phyloP scores from a whole-genome alignment of 2,888 invertebrate species.

The Trissolcus brochymenae region DNA sequence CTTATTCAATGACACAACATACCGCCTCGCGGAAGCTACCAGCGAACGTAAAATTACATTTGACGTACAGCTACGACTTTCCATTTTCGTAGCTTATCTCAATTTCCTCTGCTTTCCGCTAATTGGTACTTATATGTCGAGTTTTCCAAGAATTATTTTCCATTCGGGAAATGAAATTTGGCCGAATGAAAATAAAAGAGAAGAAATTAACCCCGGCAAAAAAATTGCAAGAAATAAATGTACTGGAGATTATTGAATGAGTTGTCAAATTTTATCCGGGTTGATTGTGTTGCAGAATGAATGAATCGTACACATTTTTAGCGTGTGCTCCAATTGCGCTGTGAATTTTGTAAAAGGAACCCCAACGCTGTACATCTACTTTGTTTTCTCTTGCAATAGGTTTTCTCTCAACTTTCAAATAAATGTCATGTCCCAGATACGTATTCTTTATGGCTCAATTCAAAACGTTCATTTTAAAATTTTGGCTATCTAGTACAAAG shows the following conservation, averaged over 20 bases:
- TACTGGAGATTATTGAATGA: too few species aligned
- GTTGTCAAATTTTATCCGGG: too few species aligned
- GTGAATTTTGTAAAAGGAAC: too few species aligned
- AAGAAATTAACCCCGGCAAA: too few species aligned
- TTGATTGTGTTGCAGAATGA: too few species aligned
- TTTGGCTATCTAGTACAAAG: slow-evolving; percentile 41
- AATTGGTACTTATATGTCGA: too few species aligned
- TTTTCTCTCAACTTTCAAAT: slow-evolving; percentile 41
- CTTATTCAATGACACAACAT: slow-evolving; percentile 42
- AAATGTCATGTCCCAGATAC: slow-evolving; percentile 35
- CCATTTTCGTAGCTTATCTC: slow-evolving; percentile 2
- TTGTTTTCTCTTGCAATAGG: slow-evolving; percentile 40
- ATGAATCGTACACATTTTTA: too few species aligned
- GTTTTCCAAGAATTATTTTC: too few species aligned
- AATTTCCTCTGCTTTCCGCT: slow-evolving; percentile 3
- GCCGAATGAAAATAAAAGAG: too few species aligned
- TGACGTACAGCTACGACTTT: slow-evolving; percentile 27
- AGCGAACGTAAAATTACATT: slow-evolving; percentile 16
- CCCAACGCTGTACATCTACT: not conserved
- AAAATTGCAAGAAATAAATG: too few species aligned
- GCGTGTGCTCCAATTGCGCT: too few species aligned
- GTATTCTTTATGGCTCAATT: slow-evolving; percentile 43
- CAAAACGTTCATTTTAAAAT: slow-evolving; percentile 48
- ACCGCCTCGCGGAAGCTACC: slow-evolving; percentile 13
- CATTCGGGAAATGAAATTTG: too few species aligned